A percentile compares a stretch with the other conserved stretches of the same genome.
phyloP scores from a whole-genome alignment of 1,140 invertebrate species.

The Trinorchestia longiramus region DNA sequence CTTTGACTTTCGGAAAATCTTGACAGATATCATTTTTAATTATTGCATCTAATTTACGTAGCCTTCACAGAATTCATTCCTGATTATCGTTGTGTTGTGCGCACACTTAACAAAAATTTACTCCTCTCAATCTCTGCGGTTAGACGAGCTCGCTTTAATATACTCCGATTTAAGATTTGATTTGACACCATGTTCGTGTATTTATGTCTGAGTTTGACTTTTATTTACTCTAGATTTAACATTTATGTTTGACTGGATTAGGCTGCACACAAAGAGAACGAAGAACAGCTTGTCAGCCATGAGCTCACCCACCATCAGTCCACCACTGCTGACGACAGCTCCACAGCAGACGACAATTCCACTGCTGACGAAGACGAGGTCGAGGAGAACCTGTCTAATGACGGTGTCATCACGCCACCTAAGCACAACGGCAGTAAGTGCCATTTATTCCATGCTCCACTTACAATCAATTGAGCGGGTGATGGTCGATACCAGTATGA shows the following conservation, averaged over 20 bases:
- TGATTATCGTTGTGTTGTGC: neutral
- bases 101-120: neutral
- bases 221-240: too few species aligned
- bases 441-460: too few species aligned
- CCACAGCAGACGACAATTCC: neutral
- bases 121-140: neutral
- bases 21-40: too few species aligned
- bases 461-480: too few species aligned
- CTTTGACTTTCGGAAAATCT: too few species aligned
- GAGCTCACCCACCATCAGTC: conserved; percentile 56
- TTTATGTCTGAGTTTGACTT: too few species aligned
- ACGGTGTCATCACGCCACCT: neutral
- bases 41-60: too few species aligned
- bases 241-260: neutral
- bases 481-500: too few species aligned
- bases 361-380: conserved; percentile 3
- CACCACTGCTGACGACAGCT: neutral
- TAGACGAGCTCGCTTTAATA: neutral
- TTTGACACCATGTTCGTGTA: too few species aligned
- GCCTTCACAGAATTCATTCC: too few species aligned
- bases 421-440: neutral
- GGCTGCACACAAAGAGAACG: conserved; percentile 18
- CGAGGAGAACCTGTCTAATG: neutral
- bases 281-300: conserved; percentile 55
- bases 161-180: neutral